phyloP scores from a whole-genome alignment of 2,797 vertebrate genomes.

The Menidia menidia region DNA sequence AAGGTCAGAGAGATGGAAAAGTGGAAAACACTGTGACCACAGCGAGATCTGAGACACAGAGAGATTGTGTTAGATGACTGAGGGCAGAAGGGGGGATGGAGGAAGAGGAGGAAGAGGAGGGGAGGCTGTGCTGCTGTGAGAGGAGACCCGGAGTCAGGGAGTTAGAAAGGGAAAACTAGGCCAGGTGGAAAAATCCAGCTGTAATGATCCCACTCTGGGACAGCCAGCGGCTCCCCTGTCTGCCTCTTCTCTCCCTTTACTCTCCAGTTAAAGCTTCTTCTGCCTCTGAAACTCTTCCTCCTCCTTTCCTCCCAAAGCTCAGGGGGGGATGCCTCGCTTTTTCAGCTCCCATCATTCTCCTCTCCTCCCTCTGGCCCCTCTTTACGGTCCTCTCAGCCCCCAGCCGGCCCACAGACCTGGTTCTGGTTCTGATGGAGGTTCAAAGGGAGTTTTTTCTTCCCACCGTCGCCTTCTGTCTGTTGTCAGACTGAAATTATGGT shows the following conservation, averaged over 20 bases:
- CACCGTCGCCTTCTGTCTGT: too few relatives aligned
- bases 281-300: not conserved
- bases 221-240: slow-evolving; percentile 20
- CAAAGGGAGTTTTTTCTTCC: too few relatives aligned
- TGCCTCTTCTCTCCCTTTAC: not conserved
- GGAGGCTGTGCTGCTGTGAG: slow-evolving; percentile 41
- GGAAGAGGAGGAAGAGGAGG: slow-evolving; percentile 2
- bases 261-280: not conserved
- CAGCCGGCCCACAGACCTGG: too few relatives aligned
- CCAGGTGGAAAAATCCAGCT: slow-evolving; percentile 76
- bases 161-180: slow-evolving; percentile 67
- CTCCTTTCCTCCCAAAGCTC: not conserved
- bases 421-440: too few relatives aligned
- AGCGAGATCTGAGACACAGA: slow-evolving; percentile 22
- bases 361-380: too few relatives aligned
- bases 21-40: not conserved
- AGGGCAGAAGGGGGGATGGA: not conserved
- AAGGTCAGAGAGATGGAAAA: too few relatives aligned
- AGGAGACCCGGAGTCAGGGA: slow-evolving; percentile 43
- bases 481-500: too few relatives aligned
- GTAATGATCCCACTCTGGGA: slow-evolving; percentile 58
- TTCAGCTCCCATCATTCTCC: too few relatives aligned
- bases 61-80: slow-evolving; percentile 13
- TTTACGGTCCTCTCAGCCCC: too few relatives aligned
- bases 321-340: not conserved